Base-by-base conservation (phyloP, 1,140 invertebrate species). In the Zaprionus africanus region DNA sequence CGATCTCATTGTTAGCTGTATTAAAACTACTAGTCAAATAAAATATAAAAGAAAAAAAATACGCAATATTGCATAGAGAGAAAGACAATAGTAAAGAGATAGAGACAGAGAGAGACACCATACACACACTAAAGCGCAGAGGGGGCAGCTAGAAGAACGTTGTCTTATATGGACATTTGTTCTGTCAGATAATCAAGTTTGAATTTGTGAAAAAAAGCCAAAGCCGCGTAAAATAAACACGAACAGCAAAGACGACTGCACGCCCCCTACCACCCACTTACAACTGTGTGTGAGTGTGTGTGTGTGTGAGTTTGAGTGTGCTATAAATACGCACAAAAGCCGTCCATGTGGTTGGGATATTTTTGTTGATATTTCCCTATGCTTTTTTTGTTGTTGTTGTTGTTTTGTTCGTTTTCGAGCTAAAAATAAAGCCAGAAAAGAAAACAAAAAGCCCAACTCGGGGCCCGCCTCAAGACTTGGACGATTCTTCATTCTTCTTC, bases 311-410 rank as follows among this genome's bases (percentile, higher is more conserved):
- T 57, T 12, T 57, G 59, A 46, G 41, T 51, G 46, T 9, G 24
- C 73, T 76, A 76, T 64, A 76, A 76, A 76, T 76, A 76, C 54
- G 24, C 61, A 36, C 49, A 58, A 65, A 72, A 65, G 62, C 74
- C 69, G 61, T 76, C 68, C 74, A 76, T 76, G 74, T 76, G 69
- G 68, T 76, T 72, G 56, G 64, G 54, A 54, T 59, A 71, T 72
- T 65, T 63, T 58, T 72, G 60, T 71, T 43, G 53, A 70, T 64
- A 64, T 64, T 68, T 63, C 38, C 59, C 53, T 56, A 57, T 46
- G 24, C 36, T 49, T 36, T 63, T 53, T 53, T 22, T 57, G n/a
- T 54, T 24, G 41, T 63, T 22, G 1, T 22, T 2, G 22, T 22
- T 22, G 22, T 22, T 57, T 70, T 70, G 34, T 58, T 13, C 56